Conservation (phyloP, 2,113 vertebrate species). For the Argyrosomus japonicus region DNA sequence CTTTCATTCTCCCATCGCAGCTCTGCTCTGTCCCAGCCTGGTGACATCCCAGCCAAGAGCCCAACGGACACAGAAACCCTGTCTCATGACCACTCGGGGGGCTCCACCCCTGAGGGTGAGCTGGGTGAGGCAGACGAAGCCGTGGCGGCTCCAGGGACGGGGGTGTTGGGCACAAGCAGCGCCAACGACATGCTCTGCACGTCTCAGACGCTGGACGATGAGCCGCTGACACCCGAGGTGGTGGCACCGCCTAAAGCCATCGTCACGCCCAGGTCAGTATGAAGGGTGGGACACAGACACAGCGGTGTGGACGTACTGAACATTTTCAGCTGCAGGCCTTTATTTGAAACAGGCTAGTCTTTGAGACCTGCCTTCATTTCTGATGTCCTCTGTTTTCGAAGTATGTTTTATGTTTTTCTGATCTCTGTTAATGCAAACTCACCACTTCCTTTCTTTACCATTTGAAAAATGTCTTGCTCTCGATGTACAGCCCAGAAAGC, state of each 20-base stretch:
- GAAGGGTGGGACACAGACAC: neutral
- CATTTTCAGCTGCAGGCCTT: neutral
- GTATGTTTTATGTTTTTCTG: neutral
- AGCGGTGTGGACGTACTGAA: neutral
- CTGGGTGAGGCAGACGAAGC: conserved; percentile 32
- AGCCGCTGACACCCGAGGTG: conserved; percentile 83
- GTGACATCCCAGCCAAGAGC: conserved; percentile 77
- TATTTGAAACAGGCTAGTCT: neutral
- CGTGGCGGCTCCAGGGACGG: neutral
- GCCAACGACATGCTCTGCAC: conserved; percentile 83
- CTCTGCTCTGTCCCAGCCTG: conserved; percentile 92
- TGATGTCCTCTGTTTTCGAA: neutral
- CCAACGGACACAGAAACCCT: conserved; percentile 60
- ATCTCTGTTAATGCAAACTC: no score
- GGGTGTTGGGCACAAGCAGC: conserved; percentile 55
- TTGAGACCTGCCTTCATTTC: neutral
- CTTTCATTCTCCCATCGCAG: conserved; percentile 53
- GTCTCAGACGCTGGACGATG: conserved; percentile 86
- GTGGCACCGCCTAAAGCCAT: conserved; percentile 61
- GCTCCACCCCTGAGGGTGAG: conserved; percentile 30
- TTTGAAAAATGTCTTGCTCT: neutral
- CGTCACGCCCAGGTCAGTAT: conserved; percentile 64
- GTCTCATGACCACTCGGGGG: conserved; percentile 46
- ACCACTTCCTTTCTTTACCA: no score
- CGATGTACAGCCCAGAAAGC: conserved; percentile 55